Conservation (phyloP, 2,113 vertebrate genomes). For the Redunca redunca region DNA sequence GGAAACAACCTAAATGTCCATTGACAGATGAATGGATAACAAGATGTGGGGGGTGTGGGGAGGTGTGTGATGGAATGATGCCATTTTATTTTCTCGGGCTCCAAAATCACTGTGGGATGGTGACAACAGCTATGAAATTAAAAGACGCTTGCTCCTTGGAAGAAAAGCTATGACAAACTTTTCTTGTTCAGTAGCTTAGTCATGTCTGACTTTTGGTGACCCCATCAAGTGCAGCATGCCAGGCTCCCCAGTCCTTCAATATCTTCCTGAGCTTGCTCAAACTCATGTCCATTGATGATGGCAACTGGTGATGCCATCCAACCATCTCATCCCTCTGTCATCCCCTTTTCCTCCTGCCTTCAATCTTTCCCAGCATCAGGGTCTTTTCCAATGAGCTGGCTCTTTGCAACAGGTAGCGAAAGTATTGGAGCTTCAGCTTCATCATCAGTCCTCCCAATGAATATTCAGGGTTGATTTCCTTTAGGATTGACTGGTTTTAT, state of each 20-base stretch:
- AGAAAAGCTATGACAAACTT: neutral
- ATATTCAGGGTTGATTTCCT: neutral
- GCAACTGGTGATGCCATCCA: neutral
- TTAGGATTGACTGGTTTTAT: neutral
- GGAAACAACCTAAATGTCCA: neutral
- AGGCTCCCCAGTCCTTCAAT: neutral
- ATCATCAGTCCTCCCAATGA: neutral
- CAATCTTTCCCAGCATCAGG: neutral
- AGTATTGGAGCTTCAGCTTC: neutral
- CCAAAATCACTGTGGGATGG: neutral
- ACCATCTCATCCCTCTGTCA: neutral
- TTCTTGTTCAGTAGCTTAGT: neutral
- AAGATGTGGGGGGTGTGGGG: neutral
- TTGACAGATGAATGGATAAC: neutral
- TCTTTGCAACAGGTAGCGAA: neutral
- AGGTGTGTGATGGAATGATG: neutral
- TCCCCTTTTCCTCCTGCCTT: neutral
- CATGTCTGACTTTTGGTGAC: neutral
- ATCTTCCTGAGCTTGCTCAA: neutral
- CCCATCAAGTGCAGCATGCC: neutral
- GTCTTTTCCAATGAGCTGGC: neutral
- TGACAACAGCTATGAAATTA: neutral
- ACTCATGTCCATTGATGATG: neutral
- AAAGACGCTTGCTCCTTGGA: neutral
- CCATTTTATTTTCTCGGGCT: neutral